Conservation (phyloP, 2,888 invertebrate genomes). For the Nymphalis c-album region DNA sequence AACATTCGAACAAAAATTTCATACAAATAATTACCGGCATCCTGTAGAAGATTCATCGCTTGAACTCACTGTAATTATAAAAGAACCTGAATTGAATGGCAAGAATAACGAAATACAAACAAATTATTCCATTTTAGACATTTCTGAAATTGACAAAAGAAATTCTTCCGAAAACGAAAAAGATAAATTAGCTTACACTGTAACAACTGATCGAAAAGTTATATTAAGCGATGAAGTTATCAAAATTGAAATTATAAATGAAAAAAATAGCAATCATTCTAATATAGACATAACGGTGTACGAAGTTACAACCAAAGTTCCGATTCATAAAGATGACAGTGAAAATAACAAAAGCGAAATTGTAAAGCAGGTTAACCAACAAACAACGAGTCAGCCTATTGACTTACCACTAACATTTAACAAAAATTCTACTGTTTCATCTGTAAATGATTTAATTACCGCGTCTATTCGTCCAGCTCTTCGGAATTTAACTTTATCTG, state of each 20-base stretch:
- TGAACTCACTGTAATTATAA: conserved; percentile 67
- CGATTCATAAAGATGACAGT: conserved; percentile 46
- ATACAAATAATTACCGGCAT: conserved; percentile 30
- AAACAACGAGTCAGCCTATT: not conserved
- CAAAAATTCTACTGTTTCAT: conserved; percentile 10
- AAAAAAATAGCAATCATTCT: conserved; percentile 45
- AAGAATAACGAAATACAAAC: conserved; percentile 37
- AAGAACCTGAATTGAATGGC: conserved; percentile 50
- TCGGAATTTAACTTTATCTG: conserved; percentile 28
- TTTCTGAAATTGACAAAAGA: not conserved
- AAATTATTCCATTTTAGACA: conserved; percentile 9
- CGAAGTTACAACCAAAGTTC: conserved; percentile 62
- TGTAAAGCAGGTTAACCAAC: conserved; percentile 1
- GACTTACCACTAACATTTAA: not conserved
- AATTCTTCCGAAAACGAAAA: conserved; percentile 7
- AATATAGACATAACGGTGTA: conserved; percentile 47
- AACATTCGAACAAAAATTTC: conserved; percentile 14
- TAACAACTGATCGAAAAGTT: conserved; percentile 28
- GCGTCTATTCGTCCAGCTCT: conserved; percentile 19
- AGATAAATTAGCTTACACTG: conserved; percentile 17
- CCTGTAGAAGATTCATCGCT: conserved; percentile 55
- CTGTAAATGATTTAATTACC: conserved; percentile 26
- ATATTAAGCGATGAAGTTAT: conserved; percentile 41
- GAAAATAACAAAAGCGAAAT: conserved; percentile 20
- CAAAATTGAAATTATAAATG: conserved; percentile 45